phyloP scores from a whole-genome alignment of 2,797 vertebrate genomes.

The Diceros bicornis region DNA sequence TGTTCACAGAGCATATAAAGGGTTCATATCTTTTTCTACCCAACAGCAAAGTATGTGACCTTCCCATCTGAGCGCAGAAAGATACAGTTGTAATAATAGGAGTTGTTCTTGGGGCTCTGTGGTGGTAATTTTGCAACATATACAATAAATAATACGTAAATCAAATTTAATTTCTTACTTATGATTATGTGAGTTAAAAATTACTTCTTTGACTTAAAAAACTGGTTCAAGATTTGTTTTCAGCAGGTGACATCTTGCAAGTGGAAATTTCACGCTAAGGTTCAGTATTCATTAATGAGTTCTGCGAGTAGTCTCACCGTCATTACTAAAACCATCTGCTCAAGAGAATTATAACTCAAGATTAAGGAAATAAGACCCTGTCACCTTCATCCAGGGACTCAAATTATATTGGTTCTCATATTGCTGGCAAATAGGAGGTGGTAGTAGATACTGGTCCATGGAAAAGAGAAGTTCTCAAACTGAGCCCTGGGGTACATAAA shows the following conservation, averaged over 20 bases:
- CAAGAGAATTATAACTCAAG: not conserved
- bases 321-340: not conserved
- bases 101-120: not conserved
- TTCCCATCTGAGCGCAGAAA: not conserved
- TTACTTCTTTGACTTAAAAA: conserved; percentile 2
- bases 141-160: not conserved
- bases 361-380: not conserved
- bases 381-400: not conserved
- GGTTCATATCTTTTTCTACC: not conserved
- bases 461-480: not conserved
- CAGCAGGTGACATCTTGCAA: not conserved
- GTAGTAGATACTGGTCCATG: not conserved
- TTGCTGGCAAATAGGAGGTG: not conserved
- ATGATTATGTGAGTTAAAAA: not conserved
- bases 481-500: not conserved
- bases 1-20: not conserved
- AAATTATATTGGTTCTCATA: not conserved
- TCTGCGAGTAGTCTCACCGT: not conserved
- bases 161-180: not conserved
- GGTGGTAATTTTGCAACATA: not conserved
- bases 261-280: conserved; percentile 5
- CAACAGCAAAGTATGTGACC: not conserved
- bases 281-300: not conserved
- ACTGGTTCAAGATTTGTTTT: not conserved
- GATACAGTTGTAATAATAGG: not conserved